Percentiles rank a stretch among this genome's conserved stretches.
Conservation (phyloP, 2,888 invertebrate genomes). For the Amblyjoppa fuscipennis region DNA sequence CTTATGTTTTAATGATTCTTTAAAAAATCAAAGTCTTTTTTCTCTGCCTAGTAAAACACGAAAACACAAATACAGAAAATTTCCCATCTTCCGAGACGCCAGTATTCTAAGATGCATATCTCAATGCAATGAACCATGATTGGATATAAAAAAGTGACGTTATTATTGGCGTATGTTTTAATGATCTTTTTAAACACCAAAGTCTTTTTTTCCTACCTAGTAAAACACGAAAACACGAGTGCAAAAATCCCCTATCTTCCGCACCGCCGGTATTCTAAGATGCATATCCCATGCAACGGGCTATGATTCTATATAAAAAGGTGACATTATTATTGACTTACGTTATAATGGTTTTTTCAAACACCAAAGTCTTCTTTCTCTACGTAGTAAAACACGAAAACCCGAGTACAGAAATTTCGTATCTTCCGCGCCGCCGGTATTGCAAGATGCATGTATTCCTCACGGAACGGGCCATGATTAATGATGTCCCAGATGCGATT, state of each 20-base stretch:
- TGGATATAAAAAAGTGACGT: no score
- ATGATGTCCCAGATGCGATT: conserved; percentile 59
- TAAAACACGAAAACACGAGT: conserved; percentile 14
- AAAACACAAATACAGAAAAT: conserved; percentile 35
- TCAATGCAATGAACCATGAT: no score
- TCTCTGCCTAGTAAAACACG: background rate
- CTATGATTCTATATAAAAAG: no score
- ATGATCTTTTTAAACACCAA: background rate
- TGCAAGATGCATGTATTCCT: conserved; percentile 58
- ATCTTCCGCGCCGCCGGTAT: conserved; percentile 31
- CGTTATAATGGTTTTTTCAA: background rate
- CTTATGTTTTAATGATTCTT: background rate
- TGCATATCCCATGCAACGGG: conserved; percentile 25
- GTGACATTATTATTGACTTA: background rate
- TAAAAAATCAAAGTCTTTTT: background rate
- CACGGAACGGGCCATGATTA: conserved; percentile 55
- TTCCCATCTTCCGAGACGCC: conserved; percentile 5
- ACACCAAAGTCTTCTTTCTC: background rate
- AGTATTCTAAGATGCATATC: conserved; percentile 55
- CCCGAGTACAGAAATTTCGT: conserved; percentile 33
- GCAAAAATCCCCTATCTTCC: conserved; percentile 34
- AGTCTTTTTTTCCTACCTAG: background rate
- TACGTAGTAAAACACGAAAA: background rate
- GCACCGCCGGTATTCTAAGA: conserved; percentile 35
- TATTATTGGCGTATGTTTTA: background rate